These are phyloP conservation scores for Centropyge bicolor DNA, from an alignment of 2,797 vertebrate species.

Conservation along the genomic window DNA sequence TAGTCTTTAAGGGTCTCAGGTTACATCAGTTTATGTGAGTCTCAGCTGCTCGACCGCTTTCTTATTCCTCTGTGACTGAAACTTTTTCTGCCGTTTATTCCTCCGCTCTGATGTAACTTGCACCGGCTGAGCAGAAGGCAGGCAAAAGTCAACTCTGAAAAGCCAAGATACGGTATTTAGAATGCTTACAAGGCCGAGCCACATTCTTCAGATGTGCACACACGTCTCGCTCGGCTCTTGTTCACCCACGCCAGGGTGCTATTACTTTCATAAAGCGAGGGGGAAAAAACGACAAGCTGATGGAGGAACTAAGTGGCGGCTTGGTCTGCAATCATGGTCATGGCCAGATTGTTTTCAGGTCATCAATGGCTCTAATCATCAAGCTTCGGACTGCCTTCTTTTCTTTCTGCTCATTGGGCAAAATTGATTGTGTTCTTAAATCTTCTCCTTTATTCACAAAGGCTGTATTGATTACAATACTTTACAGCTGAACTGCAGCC, in stretches of 20 bases:
- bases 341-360: conserved; percentile 76
- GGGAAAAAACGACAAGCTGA: conserved; percentile 41
- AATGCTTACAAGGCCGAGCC: conserved; percentile 47
- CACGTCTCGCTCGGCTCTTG: conserved; percentile 47
- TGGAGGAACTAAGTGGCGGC: conserved; percentile 58
- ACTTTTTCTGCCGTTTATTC: conserved; percentile 17
- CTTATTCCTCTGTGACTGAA: conserved; percentile 28
- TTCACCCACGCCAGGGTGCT: conserved; percentile 46
- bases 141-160: conserved; percentile 38
- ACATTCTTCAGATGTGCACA: conserved; percentile 63
- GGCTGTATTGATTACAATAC: conserved; percentile 76
- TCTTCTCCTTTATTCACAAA: conserved; percentile 72
- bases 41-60: neutral
- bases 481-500: conserved; percentile 70
- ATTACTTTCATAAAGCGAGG: conserved; percentile 56
- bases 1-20: conserved; percentile 19
- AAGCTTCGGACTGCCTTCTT: conserved; percentile 49
- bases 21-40: conserved; percentile 9
- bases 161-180: conserved; percentile 47
- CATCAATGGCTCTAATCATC: conserved; percentile 75
- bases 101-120: conserved; percentile 49
- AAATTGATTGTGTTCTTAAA: conserved; percentile 80
- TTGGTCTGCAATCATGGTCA: conserved; percentile 59
- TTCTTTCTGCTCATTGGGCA: conserved; percentile 63
- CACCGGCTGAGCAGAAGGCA: conserved; percentile 26